Percentiles rank a stretch among this genome's conserved stretches.
These are phyloP conservation scores for Choristoneura fumiferana DNA, from an alignment of 1,140 invertebrate genomes.

Conservation along the genomic window DNA sequence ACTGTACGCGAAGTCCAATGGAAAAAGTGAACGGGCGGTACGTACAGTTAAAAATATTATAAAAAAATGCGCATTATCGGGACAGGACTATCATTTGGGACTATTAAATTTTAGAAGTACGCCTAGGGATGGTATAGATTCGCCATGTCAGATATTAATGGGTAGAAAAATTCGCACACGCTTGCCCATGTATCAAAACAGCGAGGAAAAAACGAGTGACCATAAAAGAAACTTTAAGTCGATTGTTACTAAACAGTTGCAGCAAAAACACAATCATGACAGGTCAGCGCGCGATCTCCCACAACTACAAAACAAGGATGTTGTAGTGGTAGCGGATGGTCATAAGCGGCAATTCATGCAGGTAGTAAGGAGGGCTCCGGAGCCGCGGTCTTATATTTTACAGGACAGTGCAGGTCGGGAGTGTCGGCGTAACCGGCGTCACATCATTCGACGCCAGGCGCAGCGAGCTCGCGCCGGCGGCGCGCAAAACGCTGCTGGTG, in stretches of 20 bases:
- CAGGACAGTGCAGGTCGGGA: not conserved
- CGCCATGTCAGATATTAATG: constrained; percentile 13
- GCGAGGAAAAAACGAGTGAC: not conserved
- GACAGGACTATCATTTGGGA: constrained; percentile 13
- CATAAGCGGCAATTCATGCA: not conserved
- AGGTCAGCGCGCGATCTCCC: not conserved
- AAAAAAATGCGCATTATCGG: not conserved
- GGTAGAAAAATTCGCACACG: constrained; percentile 12
- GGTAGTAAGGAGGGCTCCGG: not conserved
- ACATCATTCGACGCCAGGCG: not conserved
- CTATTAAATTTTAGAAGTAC: constrained; percentile 18
- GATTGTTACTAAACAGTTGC: not conserved
- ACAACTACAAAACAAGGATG: not conserved
- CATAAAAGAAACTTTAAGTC: not conserved
- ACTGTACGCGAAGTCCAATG: constrained; percentile 13
- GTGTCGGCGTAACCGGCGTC: not conserved
- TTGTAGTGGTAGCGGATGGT: not conserved
- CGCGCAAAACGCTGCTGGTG: not conserved
- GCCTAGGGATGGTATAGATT: constrained; percentile 14
- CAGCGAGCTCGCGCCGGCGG: not conserved
- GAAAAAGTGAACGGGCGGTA: constrained; percentile 12
- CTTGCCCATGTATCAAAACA: constrained; percentile 4
- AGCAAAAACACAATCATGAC: not conserved
- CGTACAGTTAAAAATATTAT: constrained; percentile 6
- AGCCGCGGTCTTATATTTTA: constrained; percentile 1